Evolutionary conservation across 30 jellyfish, hydroid and myxozoan species (phyloP).

Genomic region (Pelagia noctiluca): DNA sequence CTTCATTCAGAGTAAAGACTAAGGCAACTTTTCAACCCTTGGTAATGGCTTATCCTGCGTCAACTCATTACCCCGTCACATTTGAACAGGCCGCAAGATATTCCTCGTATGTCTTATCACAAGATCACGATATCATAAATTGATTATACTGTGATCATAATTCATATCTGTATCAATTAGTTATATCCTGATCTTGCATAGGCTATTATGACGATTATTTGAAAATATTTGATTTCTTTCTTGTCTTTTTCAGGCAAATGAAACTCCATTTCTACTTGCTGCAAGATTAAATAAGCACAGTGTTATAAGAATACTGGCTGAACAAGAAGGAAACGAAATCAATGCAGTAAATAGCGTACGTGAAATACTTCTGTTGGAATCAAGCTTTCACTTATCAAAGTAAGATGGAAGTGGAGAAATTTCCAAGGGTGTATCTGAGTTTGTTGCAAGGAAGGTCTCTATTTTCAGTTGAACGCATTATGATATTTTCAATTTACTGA

Average conservation of each 20-base stretch:
- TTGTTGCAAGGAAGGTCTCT: too few species aligned
- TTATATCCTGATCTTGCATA: background rate
- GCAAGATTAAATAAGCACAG: constrained; percentile 4
- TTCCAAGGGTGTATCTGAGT: too few species aligned
- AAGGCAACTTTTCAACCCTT: too few species aligned
- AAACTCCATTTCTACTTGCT: constrained; percentile 18
- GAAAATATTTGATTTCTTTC: background rate
- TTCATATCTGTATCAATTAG: too few species aligned
- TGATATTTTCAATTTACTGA: too few species aligned
- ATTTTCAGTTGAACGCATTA: too few species aligned
- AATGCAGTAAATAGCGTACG: background rate
- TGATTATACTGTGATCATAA: too few species aligned
- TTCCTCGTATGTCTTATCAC: background rate
- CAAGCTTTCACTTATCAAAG: too few species aligned
- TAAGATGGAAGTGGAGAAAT: too few species aligned
- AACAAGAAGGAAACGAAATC: background rate
- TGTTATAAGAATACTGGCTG: background rate
- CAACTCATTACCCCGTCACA: too few species aligned
- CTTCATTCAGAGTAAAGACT: too few species aligned
- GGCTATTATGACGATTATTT: background rate
- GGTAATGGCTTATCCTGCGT: too few species aligned
- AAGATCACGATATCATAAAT: background rate
- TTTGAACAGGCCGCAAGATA: background rate
- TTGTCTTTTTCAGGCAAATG: constrained; percentile 1
- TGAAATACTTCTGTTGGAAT: background rate